Base-by-base conservation (phyloP, 2,888 invertebrate species). In the Lycia hirtaria region DNA sequence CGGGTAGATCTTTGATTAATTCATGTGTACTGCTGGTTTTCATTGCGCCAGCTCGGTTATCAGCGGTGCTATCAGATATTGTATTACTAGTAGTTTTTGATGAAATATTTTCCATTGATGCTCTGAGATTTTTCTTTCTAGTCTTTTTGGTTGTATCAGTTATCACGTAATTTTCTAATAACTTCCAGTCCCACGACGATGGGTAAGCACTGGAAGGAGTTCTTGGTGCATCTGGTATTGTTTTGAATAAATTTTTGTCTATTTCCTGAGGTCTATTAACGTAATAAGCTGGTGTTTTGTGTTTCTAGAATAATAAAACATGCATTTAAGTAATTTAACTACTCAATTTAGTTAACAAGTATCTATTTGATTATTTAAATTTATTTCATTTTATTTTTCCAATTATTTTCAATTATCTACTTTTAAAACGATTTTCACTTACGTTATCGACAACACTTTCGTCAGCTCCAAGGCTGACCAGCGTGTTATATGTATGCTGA, bases 391-490 rank as follows among this genome's bases (percentile, higher is more conserved):
- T 19, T 1, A 4, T 38, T 3, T 5, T 38, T 20, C 19, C 2
- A n/a, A n/a, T 20, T 38, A n/a, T 20, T 38, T 22, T 6, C 3
- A 9, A n/a, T n/a, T n/a, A n/a, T n/a, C n/a, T n/a, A n/a, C n/a
- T n/a, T n/a, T n/a, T n/a, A n/a, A n/a, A n/a, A n/a, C n/a, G n/a
- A n/a, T n/a, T n/a, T n/a, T n/a, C n/a, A 83, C 94, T 93, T 89
- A 98, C 98, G 85, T 96, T 96, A 83, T 98, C 98, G 33, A 95
- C 88, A 52, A 94, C 93, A 65, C 95, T 95, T 84, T 97, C 96
- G 73, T 97, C 97, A 15, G 97, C 97, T 24, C 98, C 98, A 19
- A 95, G 93, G 65, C 94, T 94, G 26, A 96, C 93, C 9, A 98
- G 93, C 51, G 96, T 94, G 72, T 96, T 94, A 76, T 95, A 98